phyloP scores from a whole-genome alignment of 2,888 invertebrate genomes.

The Xylocampa areola region DNA sequence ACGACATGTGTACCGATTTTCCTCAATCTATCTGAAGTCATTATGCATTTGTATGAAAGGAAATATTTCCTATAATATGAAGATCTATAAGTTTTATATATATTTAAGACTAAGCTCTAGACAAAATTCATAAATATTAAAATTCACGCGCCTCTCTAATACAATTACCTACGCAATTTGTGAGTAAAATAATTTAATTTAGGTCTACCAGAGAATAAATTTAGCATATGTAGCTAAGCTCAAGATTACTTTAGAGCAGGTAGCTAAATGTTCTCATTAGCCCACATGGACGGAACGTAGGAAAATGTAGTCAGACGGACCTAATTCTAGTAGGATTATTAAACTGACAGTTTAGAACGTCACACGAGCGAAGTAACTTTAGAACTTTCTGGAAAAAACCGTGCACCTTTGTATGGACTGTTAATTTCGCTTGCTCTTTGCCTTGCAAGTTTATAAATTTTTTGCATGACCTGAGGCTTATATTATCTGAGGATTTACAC shows the following conservation, averaged over 20 bases:
- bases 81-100: conserved; percentile 1
- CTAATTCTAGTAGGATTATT: conserved; percentile 31
- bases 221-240: conserved; percentile 14
- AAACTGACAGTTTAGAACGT: conserved; percentile 18
- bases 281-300: conserved; percentile 27
- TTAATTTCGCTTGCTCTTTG: no score
- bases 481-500: no score
- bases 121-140: conserved; percentile 30
- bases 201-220: conserved; percentile 12
- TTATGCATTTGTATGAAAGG: no score
- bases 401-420: no score
- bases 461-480: no score
- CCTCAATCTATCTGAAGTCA: no score
- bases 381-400: no score
- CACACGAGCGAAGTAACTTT: no score
- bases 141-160: conserved; percentile 27
- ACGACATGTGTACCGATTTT: no score
- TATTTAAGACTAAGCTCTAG: neutral
- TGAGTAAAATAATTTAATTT: conserved; percentile 44
- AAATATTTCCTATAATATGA: no score
- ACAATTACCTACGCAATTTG: conserved; percentile 39
- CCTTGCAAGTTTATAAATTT: no score
- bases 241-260: conserved; percentile 35
- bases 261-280: conserved; percentile 47
- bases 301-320: conserved; percentile 15